Evolutionary conservation across 2,888 invertebrate genomes (phyloP), one percentile per base, ranked within the genome.

Genomic region (Allygus modestus): DNA sequence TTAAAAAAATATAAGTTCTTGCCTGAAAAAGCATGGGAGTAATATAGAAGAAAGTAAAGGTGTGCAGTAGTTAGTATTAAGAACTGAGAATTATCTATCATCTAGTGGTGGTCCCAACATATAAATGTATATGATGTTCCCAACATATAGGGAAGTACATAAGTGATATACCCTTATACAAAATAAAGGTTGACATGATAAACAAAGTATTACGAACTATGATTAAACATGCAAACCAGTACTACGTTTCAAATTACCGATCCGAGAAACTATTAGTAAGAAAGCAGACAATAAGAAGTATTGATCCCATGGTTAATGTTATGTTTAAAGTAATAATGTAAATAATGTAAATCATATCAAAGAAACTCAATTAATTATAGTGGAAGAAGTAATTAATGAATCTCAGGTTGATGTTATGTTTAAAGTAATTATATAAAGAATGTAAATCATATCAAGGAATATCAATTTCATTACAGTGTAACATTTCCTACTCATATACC

Each of bases 41-140:
- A n/a, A n/a, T n/a, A n/a, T n/a, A n/a, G n/a, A n/a, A n/a, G n/a
- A n/a, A n/a, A n/a, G n/a, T n/a, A 37, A 37, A 37, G 28, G 65
- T 65, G 65, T 23, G 54, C n/a, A n/a, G n/a, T n/a, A n/a, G n/a
- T n/a, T n/a, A n/a, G n/a, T n/a, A n/a, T n/a, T n/a, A n/a, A n/a
- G n/a, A n/a, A n/a, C n/a, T n/a, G n/a, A n/a, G n/a, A n/a, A n/a
- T n/a, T n/a, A n/a, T n/a, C n/a, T n/a, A n/a, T 51, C 1, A 54
- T 23, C 5, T 2, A 65, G 31, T 65, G 65, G 65, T 65, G 65
- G 58, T 28, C 65, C 65, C 65, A 65, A 65, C 65, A 65, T 65
- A 65, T 65, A 65, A 20, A 31, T 28, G 65, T 9, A 58, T 51
- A 17, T n/a, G n/a, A n/a, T n/a, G n/a, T n/a, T n/a, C n/a, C n/a